phyloP scores from a whole-genome alignment of 2,113 vertebrate species.

The Leptobrachium ailaonicum region DNA sequence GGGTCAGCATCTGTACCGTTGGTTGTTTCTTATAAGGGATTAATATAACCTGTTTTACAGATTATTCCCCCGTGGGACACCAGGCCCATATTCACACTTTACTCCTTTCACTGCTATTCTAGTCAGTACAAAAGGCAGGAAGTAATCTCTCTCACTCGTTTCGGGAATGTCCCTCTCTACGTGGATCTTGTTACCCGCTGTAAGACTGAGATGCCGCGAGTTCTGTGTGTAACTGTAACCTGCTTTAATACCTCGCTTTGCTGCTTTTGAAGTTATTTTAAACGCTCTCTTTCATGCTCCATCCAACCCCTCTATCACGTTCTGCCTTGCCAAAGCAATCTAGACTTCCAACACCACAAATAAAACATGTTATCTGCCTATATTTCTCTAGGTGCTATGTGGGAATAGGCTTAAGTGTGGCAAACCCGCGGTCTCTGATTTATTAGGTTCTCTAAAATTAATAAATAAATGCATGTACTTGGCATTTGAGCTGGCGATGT shows the following conservation, averaged over 20 bases:
- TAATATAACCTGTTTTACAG: slow-evolving; percentile 7
- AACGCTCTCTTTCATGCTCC: slow-evolving; percentile 27
- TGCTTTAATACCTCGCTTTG: slow-evolving; percentile 56
- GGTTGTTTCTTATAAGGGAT: not conserved
- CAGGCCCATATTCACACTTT: slow-evolving; percentile 27
- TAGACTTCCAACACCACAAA: not conserved
- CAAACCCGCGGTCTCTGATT: not conserved
- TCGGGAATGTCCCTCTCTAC: slow-evolving; percentile 58
- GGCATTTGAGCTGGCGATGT: too few relatives aligned
- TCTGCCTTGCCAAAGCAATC: slow-evolving; percentile 1
- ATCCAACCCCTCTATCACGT: not conserved
- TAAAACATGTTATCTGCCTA: not conserved
- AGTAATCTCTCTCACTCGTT: slow-evolving; percentile 55
- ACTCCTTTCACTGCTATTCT: slow-evolving; percentile 37
- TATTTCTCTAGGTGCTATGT: not conserved
- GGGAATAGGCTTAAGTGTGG: slow-evolving; percentile 2
- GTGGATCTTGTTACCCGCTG: slow-evolving; percentile 59
- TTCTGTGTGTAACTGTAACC: slow-evolving; percentile 64
- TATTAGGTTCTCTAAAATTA: too few relatives aligned
- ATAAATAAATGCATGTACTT: too few relatives aligned
- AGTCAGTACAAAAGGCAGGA: slow-evolving; percentile 58
- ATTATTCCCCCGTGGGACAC: slow-evolving; percentile 18
- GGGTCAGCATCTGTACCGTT: not conserved
- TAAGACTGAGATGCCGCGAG: slow-evolving; percentile 30
- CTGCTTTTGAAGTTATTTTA: slow-evolving; percentile 68